phyloP scores from a whole-genome alignment of 1,140 invertebrate species.

The Anastatus disparis region DNA sequence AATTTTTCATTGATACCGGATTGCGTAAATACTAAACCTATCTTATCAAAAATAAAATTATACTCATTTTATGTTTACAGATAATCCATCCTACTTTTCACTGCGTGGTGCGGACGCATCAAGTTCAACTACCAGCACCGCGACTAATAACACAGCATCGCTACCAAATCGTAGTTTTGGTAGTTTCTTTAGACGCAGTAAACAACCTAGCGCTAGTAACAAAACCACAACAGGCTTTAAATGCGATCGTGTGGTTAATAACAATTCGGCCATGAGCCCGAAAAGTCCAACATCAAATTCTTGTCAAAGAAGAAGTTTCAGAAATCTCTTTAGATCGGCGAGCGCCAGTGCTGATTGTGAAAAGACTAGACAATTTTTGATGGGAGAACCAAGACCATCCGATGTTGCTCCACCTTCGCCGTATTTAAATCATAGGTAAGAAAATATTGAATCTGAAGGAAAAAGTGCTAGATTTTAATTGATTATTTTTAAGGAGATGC shows the following conservation, averaged over 20 bases:
- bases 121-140: not conserved
- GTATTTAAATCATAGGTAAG: slow-evolving; percentile 57
- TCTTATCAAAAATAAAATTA: no score
- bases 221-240: not conserved
- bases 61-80: no score
- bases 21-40: no score
- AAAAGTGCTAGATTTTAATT: no score
- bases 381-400: slow-evolving; percentile 69
- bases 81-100: slow-evolving; percentile 73
- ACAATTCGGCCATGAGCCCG: slow-evolving; percentile 40
- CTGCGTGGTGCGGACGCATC: slow-evolving; percentile 54
- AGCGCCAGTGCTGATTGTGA: slow-evolving; percentile 68
- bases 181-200: slow-evolving; percentile 56
- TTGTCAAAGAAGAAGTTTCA: slow-evolving; percentile 58
- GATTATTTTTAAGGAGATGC: no score
- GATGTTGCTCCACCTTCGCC: slow-evolving; percentile 70
- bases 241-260: no score
- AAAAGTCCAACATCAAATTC: no score
- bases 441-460: no score
- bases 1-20: no score
- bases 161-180: slow-evolving; percentile 48
- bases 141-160: not conserved
- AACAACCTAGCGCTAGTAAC: slow-evolving; percentile 28
- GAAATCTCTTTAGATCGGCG: slow-evolving; percentile 65
- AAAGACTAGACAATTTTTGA: slow-evolving; percentile 67